Evolutionary conservation across 2,888 invertebrate species (phyloP), one percentile per base, ranked within the genome.

Genomic region (Eutolmus rufibarbis): DNA sequence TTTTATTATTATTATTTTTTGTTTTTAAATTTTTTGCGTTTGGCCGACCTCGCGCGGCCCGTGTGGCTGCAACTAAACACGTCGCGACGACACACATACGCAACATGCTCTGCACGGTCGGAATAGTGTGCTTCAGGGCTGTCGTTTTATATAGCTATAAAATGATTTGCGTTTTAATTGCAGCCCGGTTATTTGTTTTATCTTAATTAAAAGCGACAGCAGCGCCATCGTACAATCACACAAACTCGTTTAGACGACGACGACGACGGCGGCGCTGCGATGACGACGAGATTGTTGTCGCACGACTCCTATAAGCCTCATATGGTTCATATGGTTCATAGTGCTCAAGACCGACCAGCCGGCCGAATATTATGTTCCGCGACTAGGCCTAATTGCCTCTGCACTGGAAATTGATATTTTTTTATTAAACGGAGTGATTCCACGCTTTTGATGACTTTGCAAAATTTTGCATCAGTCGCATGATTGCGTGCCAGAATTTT

Each of bases 171-270:
- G 79, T 87, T 87, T 87, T 87, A 81, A 81, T 81, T 87, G 81
- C 79, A 74, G 81, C 34, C 81, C 66, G 16, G 87, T 88, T 82
- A 51, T 79, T 89, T 88, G 87, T 86, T 88, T 87, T 88, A 88
- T 88, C 79, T 88, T 88, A 88, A 89, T 89, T 88, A 89, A 81
- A 88, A 89, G 51, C 87, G 89, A 89, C 89, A 88, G 88, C 87
- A 56, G 88, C 85, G 85, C 85, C 85, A 85, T 85, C 85, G 46
- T 19, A 85, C 74, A 85, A 85, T 85, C 85, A 43, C 46, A 85
- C 85, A 85, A 74, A 74, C 85, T 46, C 85, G 85, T 85, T 85
- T 85, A 85, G 74, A 85, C 66, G 12, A 28, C 23, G 28, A 40
- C 40, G 40, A 12, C 40, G 40, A 12, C 12, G 40, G 2, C 37